These are phyloP conservation scores for Idaea straminata DNA, from an alignment of 2,888 invertebrate species.

Conservation along the genomic window DNA sequence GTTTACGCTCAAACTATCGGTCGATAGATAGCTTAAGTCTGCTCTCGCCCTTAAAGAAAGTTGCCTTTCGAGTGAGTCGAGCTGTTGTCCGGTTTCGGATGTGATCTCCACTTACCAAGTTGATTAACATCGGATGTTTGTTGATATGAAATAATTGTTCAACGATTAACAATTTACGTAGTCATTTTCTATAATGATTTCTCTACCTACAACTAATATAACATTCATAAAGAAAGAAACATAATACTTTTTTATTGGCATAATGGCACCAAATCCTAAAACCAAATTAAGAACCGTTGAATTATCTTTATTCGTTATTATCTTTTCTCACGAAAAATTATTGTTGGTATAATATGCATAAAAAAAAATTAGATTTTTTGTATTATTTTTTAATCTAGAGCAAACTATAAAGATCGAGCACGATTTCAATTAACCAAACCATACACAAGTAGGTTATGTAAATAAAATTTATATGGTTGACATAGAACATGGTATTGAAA, in stretches of 20 bases:
- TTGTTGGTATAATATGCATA: too few species aligned
- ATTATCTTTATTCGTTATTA: neutral
- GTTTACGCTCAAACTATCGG: neutral
- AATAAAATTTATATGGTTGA: conserved; percentile 9
- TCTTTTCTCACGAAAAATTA: too few species aligned
- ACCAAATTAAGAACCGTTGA: neutral
- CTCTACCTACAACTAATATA: neutral
- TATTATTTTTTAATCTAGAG: too few species aligned
- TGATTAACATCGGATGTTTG: conserved; percentile 15
- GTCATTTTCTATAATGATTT: too few species aligned
- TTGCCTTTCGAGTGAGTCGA: conserved; percentile 54
- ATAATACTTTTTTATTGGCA: neutral
- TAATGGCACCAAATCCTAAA: neutral
- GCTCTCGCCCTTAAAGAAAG: conserved; percentile 52
- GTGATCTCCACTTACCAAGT: neutral
- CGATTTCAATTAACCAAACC: conserved; percentile 5
- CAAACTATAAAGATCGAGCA: neutral
- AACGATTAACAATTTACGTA: neutral
- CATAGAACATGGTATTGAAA: conserved; percentile 18
- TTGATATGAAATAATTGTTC: conserved; percentile 9
- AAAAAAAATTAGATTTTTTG: too few species aligned
- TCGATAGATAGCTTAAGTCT: neutral
- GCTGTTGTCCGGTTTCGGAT: conserved; percentile 29
- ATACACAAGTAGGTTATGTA: conserved; percentile 11
- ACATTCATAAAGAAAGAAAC: neutral